These are phyloP conservation scores for Zootermopsis nevadensis DNA, from an alignment of 2,888 invertebrate genomes.

Conservation along the genomic window DNA sequence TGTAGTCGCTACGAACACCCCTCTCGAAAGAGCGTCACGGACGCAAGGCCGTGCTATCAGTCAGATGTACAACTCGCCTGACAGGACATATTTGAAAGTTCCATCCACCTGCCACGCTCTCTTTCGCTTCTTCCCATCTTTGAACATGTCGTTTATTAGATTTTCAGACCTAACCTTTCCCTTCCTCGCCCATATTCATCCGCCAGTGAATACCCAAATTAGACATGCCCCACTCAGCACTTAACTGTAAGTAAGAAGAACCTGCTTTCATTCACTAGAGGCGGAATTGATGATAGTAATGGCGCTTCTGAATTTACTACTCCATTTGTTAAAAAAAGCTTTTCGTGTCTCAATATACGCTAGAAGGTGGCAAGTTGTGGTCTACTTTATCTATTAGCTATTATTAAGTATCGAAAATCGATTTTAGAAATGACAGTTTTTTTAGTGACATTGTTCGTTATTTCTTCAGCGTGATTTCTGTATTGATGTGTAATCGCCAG, in stretches of 20 bases:
- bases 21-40: not conserved
- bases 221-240: not conserved
- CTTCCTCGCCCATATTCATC: not conserved
- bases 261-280: not conserved
- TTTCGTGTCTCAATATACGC: not conserved
- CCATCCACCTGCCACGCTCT: slow-evolving; percentile 17
- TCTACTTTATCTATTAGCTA: too few relatives aligned
- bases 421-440: too few relatives aligned
- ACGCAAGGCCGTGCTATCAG: not conserved
- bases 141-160: slow-evolving; percentile 24
- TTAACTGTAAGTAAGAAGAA: slow-evolving; percentile 18
- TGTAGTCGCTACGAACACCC: not conserved
- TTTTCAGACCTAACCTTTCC: not conserved
- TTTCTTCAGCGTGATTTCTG: too few relatives aligned
- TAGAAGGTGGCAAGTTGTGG: not conserved
- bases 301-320: not conserved
- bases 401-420: too few relatives aligned
- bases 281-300: not conserved
- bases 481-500: too few relatives aligned
- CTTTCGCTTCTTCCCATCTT: not conserved
- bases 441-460: too few relatives aligned
- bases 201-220: slow-evolving; percentile 9
- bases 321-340: not conserved
- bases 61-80: slow-evolving; percentile 4
- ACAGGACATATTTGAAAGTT: slow-evolving; percentile 23